Percentiles rank a stretch among this genome's conserved stretches.
phyloP scores from a whole-genome alignment of 2,797 vertebrate species.

The Chloroceryle inda region DNA sequence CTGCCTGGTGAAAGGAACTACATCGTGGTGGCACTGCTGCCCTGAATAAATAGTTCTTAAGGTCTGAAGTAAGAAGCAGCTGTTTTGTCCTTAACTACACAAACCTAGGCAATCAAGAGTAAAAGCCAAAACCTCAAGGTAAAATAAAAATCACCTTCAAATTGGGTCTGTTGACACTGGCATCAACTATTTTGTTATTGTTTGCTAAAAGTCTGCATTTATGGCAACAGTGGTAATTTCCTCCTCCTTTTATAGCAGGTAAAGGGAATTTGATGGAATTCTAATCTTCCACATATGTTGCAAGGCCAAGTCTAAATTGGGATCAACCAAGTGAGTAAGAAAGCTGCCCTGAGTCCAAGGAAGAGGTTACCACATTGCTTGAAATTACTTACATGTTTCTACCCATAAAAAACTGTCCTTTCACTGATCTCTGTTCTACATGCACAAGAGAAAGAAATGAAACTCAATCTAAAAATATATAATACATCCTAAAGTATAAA shows the following conservation, averaged over 20 bases:
- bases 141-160: background rate
- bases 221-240: background rate
- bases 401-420: background rate
- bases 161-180: background rate
- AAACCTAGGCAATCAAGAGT: background rate
- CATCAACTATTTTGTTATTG: background rate
- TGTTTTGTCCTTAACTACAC: background rate
- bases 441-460: background rate
- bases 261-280: background rate
- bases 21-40: background rate
- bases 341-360: background rate
- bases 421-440: background rate
- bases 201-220: background rate
- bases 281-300: background rate
- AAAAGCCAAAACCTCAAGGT: background rate
- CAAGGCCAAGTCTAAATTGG: background rate
- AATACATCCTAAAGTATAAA: background rate
- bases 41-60: background rate
- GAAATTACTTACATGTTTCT: background rate
- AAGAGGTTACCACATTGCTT: fast-evolving
- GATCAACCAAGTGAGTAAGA: background rate
- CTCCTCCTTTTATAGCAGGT: background rate
- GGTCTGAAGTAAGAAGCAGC: too few species aligned
- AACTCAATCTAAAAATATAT: background rate
- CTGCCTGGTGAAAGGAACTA: background rate